Evolutionary conservation across 2,797 vertebrate species (phyloP), one percentile per base, ranked within the genome.

Genomic region (Chaenodraco wilsoni): DNA sequence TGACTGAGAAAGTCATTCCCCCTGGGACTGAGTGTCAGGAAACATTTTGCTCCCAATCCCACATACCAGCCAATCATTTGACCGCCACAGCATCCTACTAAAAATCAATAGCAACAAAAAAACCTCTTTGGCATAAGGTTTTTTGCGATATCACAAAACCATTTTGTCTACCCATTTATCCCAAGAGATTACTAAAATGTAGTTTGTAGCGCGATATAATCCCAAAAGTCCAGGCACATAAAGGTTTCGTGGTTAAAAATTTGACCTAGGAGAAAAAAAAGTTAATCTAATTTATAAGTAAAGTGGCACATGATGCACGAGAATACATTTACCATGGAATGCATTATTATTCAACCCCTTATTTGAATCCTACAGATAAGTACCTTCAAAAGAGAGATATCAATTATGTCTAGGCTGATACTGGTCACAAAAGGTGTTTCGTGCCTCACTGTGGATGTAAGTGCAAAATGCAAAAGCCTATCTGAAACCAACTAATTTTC

Each of bases 401-500:
- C 69, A 81, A 50, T 89, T 71, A 79, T 78, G 65, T 74, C 83
- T 67, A 63, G 46, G 52, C 50, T 65, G 62, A 78, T 66, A 65
- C 68, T 72, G 81, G 77, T 68, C 72, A 76, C 77, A 61, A 63
- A 71, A 82, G 55, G 74, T 57, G n/a, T 56, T 80, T 31, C 2
- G 40, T 68, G 76, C 27, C 14, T 71, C 80, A 55, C 23, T 76
- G 58, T 71, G 76, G 63, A 81, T 75, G 27, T 74, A 81, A 78
- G 69, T 67, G 77, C 78, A 76, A 83, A 83, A 76, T 59, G 64
- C 63, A 61, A 69, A 71, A 52, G 65, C 71, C 63, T 21, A 76
- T 84, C 64, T 82, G 56, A 82, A 82, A 79, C 74, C 64, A 78
- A 60, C 68, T 84, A 44, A 79, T 89, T 88, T 85, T 80, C 75